Evolutionary conservation across 2,113 vertebrate genomes (phyloP), one percentile per base, ranked within the genome.

Genomic region (Halichoeres trimaculatus): DNA sequence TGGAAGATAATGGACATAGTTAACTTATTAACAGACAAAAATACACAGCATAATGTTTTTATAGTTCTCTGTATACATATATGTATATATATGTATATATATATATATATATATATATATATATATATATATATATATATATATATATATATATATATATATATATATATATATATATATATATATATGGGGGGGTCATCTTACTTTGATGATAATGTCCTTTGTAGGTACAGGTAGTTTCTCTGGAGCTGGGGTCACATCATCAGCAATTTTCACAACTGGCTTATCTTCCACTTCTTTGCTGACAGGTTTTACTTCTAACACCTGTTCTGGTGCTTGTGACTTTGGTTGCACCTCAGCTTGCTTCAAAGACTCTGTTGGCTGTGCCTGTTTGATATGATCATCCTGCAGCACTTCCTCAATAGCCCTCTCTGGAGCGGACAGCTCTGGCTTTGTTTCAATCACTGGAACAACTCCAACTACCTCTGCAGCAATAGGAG

Each of bases 241-340:
- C 19, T 83, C 70, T 57, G 7, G 10, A 57, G 70, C 50, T 68
- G 68, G 13, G n/a, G 51, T 61, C 67, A 73, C 2, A 16, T 88
- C 82, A n/a, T 88, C 82, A n/a, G 2, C 22, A 11, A 69, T 57
- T 11, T 75, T 70, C 58, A 58, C 55, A 60, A 34, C 10, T 2
- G 38, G 57, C 61, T 75, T 90, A 81, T 54, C 85, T 20, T 45
- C 68, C 66, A 82, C n/a, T 35, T 89, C 76, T 26, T 73, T 71
- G 17, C 34, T 71, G 36, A 57, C 70, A 58, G 59, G 19, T 68
- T 81, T 48, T 40, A 12, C 23, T 59, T 86, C 88, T 19, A 50
- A n/a, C 48, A 34, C 26, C n/a, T 63, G 35, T 30, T 88, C 59
- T 20, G 66, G 35, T 40, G 70, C 58, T 59, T 85, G 34, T 40